These are phyloP conservation scores for Mesorhabditis spiculigera DNA, from an alignment of 2,888 invertebrate species.

Conservation along the genomic window DNA sequence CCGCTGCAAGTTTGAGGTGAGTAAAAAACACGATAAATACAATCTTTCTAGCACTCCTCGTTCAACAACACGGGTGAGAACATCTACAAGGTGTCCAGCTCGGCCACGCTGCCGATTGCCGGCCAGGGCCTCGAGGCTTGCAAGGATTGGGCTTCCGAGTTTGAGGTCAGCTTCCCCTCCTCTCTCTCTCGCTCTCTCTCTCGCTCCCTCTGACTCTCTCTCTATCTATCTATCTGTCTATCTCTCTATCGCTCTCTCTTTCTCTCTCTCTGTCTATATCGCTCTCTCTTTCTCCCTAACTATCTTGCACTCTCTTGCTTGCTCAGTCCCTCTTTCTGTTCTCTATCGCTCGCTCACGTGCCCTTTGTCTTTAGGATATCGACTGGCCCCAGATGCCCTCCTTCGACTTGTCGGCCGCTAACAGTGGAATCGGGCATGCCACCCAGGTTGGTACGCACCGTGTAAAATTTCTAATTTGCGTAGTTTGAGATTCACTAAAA, in stretches of 20 bases:
- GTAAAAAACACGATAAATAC: background rate
- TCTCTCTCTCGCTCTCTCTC: too few species aligned
- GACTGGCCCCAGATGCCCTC: background rate
- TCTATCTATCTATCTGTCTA: too few species aligned
- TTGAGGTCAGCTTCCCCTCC: background rate
- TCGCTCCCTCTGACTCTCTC: too few species aligned
- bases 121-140: constrained; percentile 10
- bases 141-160: constrained; percentile 7
- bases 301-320: too few species aligned
- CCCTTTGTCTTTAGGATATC: background rate
- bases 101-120: background rate
- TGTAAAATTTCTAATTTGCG: background rate
- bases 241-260: too few species aligned
- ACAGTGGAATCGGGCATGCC: constrained; percentile 9
- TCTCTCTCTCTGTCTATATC: too few species aligned
- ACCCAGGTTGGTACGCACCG: background rate
- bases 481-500: background rate
- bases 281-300: too few species aligned
- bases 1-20: constrained; percentile 10
- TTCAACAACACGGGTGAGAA: constrained; percentile 9
- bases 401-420: constrained; percentile 1
- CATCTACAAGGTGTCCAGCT: constrained; percentile 9
- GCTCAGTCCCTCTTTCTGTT: background rate
- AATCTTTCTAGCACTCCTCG: background rate
- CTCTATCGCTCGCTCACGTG: background rate